Evolutionary conservation across 2,113 vertebrate genomes (phyloP).

Genomic region (Pavo muticus): DNA sequence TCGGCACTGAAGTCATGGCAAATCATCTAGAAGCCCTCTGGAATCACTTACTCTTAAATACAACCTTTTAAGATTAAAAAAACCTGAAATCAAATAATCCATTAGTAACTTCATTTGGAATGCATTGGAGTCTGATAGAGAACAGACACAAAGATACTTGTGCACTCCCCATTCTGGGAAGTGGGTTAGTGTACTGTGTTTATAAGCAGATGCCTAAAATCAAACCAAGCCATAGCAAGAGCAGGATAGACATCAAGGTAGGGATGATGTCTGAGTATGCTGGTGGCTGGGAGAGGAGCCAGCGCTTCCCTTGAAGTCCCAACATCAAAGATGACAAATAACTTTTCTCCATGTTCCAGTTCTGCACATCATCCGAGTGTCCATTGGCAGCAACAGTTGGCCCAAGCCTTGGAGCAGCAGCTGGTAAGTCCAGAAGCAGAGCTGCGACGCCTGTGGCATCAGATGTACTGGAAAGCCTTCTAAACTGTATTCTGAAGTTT

Average conservation of each 20-base stretch:
- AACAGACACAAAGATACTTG: conserved; percentile 21
- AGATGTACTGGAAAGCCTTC: conserved; percentile 40
- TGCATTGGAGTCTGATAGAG: conserved; percentile 1
- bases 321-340: conserved; percentile 44
- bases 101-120: conserved; percentile 60
- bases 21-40: conserved; percentile 57
- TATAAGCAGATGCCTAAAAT: not conserved
- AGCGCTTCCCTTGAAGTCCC: not conserved
- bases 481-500: conserved; percentile 66
- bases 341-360: conserved; percentile 16
- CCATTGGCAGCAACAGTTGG: conserved; percentile 49
- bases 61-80: not conserved
- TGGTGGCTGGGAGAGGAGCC: conserved; percentile 22
- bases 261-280: not conserved
- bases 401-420: conserved; percentile 36
- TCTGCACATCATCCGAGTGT: conserved; percentile 21
- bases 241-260: conserved; percentile 52
- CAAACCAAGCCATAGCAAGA: not conserved
- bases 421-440: conserved; percentile 48
- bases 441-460: conserved; percentile 18
- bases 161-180: not conserved
- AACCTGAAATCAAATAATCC: not conserved
- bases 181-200: conserved; percentile 4
- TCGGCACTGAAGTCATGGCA: conserved; percentile 17
- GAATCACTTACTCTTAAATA: conserved; percentile 46